Percentiles rank a stretch among this genome's conserved stretches.
phyloP scores from a whole-genome alignment of 2,888 invertebrate genomes.

The Ametastegia equiseti region DNA sequence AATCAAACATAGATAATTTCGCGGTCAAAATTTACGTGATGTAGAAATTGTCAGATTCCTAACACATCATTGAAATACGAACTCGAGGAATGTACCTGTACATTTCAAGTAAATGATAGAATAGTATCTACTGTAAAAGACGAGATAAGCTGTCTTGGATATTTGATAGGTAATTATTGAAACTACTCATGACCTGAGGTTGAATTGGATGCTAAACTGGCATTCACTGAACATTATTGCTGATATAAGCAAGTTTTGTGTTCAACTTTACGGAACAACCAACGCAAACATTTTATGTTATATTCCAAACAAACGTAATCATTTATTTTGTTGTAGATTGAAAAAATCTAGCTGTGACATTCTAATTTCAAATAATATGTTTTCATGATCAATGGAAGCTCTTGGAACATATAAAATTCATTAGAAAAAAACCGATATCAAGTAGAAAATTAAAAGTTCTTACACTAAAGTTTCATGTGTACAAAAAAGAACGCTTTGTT shows the following conservation, averaged over 20 bases:
- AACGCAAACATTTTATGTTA: neutral
- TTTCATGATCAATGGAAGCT: neutral
- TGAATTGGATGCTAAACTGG: too few species aligned
- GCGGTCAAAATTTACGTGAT: neutral
- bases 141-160: neutral
- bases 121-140: neutral
- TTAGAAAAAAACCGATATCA: neutral
- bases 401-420: neutral
- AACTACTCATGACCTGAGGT: neutral
- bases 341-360: neutral
- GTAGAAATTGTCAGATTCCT: too few species aligned
- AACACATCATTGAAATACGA: neutral
- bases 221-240: neutral
- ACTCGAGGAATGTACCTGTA: neutral
- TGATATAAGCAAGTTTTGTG: neutral
- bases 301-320: neutral
- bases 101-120: neutral
- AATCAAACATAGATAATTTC: neutral
- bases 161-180: neutral
- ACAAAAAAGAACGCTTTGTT: neutral
- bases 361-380: neutral
- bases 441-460: neutral
- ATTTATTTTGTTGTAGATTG: neutral
- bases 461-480: neutral
- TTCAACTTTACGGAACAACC: neutral